Conservation (phyloP, 2,113 vertebrate genomes). For the Entelurus aequoreus region DNA sequence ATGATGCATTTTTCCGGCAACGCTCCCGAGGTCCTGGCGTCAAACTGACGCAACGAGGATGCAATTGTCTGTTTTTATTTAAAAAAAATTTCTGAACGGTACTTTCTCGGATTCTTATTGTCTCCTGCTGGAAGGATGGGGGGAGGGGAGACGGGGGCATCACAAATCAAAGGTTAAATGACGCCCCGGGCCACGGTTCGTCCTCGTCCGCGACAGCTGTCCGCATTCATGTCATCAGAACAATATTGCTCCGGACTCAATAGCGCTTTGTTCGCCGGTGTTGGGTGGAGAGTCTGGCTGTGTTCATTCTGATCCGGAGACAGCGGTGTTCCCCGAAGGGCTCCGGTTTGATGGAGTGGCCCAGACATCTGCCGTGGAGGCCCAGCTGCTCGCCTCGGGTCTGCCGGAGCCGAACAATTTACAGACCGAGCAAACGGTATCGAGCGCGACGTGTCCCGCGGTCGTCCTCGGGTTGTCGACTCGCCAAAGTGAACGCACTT, state of each 20-base stretch:
- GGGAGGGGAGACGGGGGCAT: not conserved
- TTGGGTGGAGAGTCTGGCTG: slow-evolving; percentile 34
- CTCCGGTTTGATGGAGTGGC: slow-evolving; percentile 55
- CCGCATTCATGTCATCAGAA: slow-evolving; percentile 21
- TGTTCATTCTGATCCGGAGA: slow-evolving; percentile 44
- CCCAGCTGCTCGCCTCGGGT: slow-evolving; percentile 54
- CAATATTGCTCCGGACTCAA: slow-evolving; percentile 29
- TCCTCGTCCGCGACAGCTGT: slow-evolving; percentile 24
- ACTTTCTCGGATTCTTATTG: slow-evolving; percentile 42
- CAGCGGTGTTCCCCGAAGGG: slow-evolving; percentile 34
- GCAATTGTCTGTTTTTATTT: slow-evolving; percentile 52
- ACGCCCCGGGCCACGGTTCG: slow-evolving; percentile 26
- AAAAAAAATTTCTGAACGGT: slow-evolving; percentile 44
- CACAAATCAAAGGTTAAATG: slow-evolving; percentile 59
- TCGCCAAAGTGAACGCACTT: too few species aligned
- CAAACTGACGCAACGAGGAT: slow-evolving; percentile 62
- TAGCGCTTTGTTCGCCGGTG: slow-evolving; percentile 37
- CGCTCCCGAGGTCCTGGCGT: slow-evolving; percentile 41
- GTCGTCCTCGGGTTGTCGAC: slow-evolving; percentile 28
- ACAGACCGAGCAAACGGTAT: slow-evolving; percentile 45
- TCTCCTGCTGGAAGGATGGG: not conserved
- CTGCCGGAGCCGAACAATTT: slow-evolving; percentile 39
- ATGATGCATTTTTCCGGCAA: slow-evolving; percentile 66
- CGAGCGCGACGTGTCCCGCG: slow-evolving; percentile 37
- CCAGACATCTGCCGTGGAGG: slow-evolving; percentile 52